Base-by-base conservation (phyloP, 2,113 vertebrate genomes). In the Antigone vipio region DNA sequence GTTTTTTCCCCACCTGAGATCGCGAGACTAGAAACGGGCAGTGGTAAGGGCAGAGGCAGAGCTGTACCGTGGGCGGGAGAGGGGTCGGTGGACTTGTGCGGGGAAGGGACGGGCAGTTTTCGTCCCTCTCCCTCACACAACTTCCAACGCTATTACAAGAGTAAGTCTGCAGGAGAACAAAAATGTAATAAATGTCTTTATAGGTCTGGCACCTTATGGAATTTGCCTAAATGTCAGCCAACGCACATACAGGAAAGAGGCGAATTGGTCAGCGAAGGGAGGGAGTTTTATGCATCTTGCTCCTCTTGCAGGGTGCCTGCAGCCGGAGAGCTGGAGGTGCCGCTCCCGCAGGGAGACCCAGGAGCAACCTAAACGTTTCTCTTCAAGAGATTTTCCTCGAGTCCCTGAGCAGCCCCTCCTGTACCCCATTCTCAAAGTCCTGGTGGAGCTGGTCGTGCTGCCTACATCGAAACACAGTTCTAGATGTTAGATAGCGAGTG, bases 71-170 rank as follows among this genome's bases (percentile, higher is more conserved):
- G 5, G 35, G 12, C 0, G 1, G 26, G 15, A 91, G 58, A 79
- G 18, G n/a, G 42, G 35, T 32, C 1, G 2, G 79, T 21, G 59
- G 72, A 45, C 1, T 2, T 14, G 29, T 18, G 13, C 0, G 0
- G 26, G 27, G 67, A 68, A 75, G 18, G 50, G 52, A 53, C 0
- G 0, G 23, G 55, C 63, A 30, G 11, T 30, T 81, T 59, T 44
- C 3, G 16, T 17, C 30, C 30, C 49, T 63, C 32, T 77, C 67
- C 72, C 24, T 68, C 60, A 75, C 9, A 59, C 55, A 40, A 35
- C 22, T 64, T 77, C 50, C 45, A 81, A 32, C 0, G 0, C 20
- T 49, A 20, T 17, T n/a, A n/a, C 34, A 63, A 52, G 47, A 93
- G 11, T 27, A 55, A 78, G 50, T 19, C 73, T 80, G 38, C 17